Evolutionary conservation across 2,888 invertebrate genomes (phyloP).

Genomic region (Druceiella hillmani): DNA sequence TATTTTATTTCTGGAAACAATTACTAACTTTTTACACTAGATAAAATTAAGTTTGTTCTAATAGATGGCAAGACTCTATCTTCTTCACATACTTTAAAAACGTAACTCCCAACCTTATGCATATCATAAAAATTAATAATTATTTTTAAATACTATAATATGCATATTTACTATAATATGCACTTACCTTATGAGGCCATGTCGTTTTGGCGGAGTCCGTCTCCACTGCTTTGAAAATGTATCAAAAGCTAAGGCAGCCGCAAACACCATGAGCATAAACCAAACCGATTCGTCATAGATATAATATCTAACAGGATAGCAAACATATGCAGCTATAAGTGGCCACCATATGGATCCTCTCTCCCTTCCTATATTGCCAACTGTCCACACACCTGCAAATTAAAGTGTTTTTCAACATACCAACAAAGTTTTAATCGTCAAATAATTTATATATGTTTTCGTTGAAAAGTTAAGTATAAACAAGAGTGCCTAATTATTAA

Average conservation of each 20-base stretch:
- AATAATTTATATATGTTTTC: too few species aligned
- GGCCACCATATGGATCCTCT: constrained; percentile 67
- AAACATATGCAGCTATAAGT: constrained; percentile 59
- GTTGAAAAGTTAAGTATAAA: too few species aligned
- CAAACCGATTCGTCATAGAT: constrained; percentile 70
- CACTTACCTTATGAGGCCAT: constrained; percentile 32
- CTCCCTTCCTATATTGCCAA: constrained; percentile 87
- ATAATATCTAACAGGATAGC: constrained; percentile 65
- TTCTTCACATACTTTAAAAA: too few species aligned
- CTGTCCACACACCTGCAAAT: constrained; percentile 76
- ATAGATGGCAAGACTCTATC: too few species aligned
- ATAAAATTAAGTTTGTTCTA: too few species aligned
- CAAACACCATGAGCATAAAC: constrained; percentile 60
- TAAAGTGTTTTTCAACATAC: too few species aligned
- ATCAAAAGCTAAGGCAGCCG: constrained; percentile 66
- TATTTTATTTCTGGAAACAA: too few species aligned
- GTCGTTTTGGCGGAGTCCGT: constrained; percentile 52
- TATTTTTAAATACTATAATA: constrained; percentile 1
- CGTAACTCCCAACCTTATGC: too few species aligned
- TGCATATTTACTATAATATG: too few species aligned
- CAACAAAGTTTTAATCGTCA: too few species aligned
- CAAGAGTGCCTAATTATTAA: too few species aligned
- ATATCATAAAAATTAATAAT: constrained; percentile 1
- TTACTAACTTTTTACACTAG: too few species aligned
- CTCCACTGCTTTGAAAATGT: constrained; percentile 76